Evolutionary conservation across 2,888 invertebrate species (phyloP), one percentile per base, ranked within the genome.

Genomic region (Zygaena filipendulae): DNA sequence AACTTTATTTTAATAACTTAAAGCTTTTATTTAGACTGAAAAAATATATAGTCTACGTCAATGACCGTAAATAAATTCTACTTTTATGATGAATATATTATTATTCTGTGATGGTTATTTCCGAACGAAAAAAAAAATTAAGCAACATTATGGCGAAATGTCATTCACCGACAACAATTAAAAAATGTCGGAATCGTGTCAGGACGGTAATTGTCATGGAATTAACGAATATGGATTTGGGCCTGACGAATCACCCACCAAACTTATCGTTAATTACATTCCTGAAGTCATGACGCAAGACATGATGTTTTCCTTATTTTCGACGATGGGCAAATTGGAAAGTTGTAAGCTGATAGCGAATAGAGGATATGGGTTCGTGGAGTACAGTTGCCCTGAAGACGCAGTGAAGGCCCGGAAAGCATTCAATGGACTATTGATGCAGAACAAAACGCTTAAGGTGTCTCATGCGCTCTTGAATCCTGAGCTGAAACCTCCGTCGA

Each of bases 101-200:
- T n/a, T n/a, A n/a, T n/a, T n/a, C n/a, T n/a, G n/a, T n/a, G n/a
- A n/a, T n/a, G n/a, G n/a, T n/a, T n/a, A n/a, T n/a, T n/a, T 61
- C 50, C 39, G 58, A 68, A 72, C 68, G 66, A 38, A 45, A 32
- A 32, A 40, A 47, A 45, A 43, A 48, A 45, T 46, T 49, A 54
- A 45, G 53, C 57, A 64, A 64, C 63, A 60, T 59, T 62, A 51
- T 52, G 47, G 45, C 49, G 49, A 74, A 77, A 77, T 80, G 80
- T 81, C 80, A 79, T 71, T 72, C 67, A 57, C 66, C 71, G 75
- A 75, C 80, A 81, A 80, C 80, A 79, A 79, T 77, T 81, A 79
- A 80, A 80, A 80, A 81, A 81, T 81, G 80, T 80, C 80, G 80
- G 80, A 80, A 72, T 79, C 80, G 80, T 81, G 80, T 81, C 80